Evolutionary conservation across 2,888 invertebrate species (phyloP).

Genomic region (Lochmaea crataegi): DNA sequence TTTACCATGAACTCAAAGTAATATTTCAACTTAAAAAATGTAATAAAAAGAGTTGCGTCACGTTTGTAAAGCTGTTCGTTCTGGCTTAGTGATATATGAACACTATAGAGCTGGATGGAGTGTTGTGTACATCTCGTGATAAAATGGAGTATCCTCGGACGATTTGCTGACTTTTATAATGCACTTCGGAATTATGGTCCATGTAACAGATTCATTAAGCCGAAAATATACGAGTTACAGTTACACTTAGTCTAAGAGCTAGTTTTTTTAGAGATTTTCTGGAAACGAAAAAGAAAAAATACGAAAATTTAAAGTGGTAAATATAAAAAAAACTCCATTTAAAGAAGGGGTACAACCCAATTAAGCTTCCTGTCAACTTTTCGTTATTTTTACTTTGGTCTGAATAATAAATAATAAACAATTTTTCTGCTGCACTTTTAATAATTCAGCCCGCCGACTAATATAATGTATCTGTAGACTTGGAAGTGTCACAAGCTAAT

Average conservation of each 20-base stretch:
- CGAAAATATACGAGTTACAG: conserved; percentile 18
- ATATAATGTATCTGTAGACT: not conserved
- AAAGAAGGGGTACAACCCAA: too few species aligned
- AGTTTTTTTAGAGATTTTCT: not conserved
- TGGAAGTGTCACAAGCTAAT: not conserved
- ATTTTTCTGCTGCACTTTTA: not conserved
- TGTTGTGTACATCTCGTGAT: conserved; percentile 22
- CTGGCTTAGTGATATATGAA: conserved; percentile 30
- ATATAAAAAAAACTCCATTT: too few species aligned
- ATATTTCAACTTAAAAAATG: not conserved
- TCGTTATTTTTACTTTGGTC: too few species aligned
- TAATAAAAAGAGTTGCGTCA: conserved; percentile 41
- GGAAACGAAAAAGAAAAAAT: not conserved
- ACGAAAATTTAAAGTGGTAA: too few species aligned
- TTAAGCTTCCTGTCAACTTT: too few species aligned
- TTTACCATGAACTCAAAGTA: too few species aligned
- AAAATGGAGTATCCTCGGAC: conserved; percentile 30
- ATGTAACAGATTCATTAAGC: conserved; percentile 36
- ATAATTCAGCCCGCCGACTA: not conserved
- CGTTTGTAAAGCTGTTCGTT: conserved; percentile 30
- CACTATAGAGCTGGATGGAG: conserved; percentile 18
- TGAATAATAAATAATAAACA: not conserved
- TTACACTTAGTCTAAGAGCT: conserved; percentile 11
- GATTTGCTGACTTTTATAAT: conserved; percentile 41
- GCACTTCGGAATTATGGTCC: conserved; percentile 36